Base-by-base conservation (phyloP, 2,888 invertebrate genomes). In the Hylaea fasciaria region DNA sequence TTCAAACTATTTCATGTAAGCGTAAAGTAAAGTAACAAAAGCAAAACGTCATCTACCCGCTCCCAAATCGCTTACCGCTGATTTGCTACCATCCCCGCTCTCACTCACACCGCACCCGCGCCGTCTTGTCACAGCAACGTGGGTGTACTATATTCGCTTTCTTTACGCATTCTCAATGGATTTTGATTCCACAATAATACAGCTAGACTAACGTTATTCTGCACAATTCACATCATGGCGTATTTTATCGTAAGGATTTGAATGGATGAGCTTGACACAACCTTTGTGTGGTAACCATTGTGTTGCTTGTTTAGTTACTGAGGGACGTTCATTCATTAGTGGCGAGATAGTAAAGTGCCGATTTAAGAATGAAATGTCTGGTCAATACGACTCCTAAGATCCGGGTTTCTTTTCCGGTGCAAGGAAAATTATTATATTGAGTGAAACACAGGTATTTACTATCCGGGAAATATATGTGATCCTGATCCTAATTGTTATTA, bases 81-180 rank as follows among this genome's bases (percentile, higher is more conserved):
- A n/a, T n/a, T n/a, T 39, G 47, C 39, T 49, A 9, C 45, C 13
- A 17, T 28, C 11, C 32, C 49, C 65, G 64, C 70, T 52, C 0
- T 9, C 46, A 66, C 9, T 53, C 5, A 1, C 10, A 11, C 59
- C 64, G 1, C 54, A 46, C 65, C 57, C 8, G 22, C n/a, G 50
- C 28, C 59, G 50, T 62, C 64, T 44, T 66, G 65, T 66, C 68
- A 60, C 52, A 66, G 29, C 55, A 35, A 52, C 75, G 83, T 82
- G 82, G 83, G 83, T 74, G 83, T 81, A 73, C 70, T 73, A 65
- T 76, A 83, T 83, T 80, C 77, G 77, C 82, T 78, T 82, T 83
- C 81, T 82, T 82, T 80, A 78, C 77, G 73, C 73, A 74, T 78
- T 81, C 81, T 86, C 81, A 86, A 86, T 85, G 78, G 86, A 73